Conservation (phyloP, 2,888 invertebrate species). For the Baronia brevicornis region DNA sequence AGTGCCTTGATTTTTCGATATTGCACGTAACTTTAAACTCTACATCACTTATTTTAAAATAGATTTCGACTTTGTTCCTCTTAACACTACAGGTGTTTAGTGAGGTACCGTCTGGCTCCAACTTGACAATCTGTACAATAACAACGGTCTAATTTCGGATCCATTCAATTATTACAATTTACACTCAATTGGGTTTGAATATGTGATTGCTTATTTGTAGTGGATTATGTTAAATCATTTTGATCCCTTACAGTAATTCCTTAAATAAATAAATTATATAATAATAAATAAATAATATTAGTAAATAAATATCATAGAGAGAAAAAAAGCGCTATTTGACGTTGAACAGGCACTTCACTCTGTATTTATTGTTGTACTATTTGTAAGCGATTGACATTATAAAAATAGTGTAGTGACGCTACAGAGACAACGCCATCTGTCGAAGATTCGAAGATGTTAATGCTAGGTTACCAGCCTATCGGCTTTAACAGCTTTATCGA, state of each 20-base stretch:
- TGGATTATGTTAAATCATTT: slow-evolving; percentile 19
- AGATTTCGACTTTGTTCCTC: slow-evolving; percentile 1
- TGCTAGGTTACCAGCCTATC: no score
- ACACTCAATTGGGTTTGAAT: slow-evolving; percentile 27
- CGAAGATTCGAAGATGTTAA: no score
- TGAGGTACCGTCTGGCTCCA: slow-evolving; percentile 23
- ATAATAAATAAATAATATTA: no score
- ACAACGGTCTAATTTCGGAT: slow-evolving; percentile 37
- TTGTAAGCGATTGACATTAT: no score
- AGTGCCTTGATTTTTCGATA: slow-evolving; percentile 9
- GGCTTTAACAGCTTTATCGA: no score
- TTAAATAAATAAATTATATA: slow-evolving; percentile 9
- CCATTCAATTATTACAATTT: slow-evolving; percentile 45
- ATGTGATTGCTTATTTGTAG: slow-evolving; percentile 27
- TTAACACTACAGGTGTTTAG: slow-evolving; percentile 13
- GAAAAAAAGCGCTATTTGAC: no score
- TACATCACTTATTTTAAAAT: background rate
- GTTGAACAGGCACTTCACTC: no score
- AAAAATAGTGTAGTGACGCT: no score
- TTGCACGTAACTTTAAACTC: slow-evolving; percentile 13
- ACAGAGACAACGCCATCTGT: no score
- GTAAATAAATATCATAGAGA: no score
- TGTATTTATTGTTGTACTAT: no score
- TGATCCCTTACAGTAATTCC: slow-evolving; percentile 16
- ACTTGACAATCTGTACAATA: slow-evolving; percentile 40